Percentiles rank a stretch among this genome's conserved stretches.
Conservation (phyloP, 2,888 invertebrate species). For the Synergus gifuensis region DNA sequence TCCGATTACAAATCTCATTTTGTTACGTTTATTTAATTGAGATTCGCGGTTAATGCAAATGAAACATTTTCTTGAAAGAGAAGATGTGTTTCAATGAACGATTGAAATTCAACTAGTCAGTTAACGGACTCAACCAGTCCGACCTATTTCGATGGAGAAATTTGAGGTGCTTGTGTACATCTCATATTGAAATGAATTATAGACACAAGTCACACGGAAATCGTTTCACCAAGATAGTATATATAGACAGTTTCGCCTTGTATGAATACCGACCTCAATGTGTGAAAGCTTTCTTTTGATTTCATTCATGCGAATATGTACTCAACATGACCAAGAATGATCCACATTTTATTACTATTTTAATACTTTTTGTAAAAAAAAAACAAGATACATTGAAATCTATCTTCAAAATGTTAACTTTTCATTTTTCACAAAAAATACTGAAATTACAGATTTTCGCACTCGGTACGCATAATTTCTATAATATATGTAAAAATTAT, state of each 20-base stretch:
- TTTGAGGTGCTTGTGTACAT: conserved; percentile 52
- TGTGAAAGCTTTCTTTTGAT: neutral
- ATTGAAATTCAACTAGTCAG: conserved; percentile 67
- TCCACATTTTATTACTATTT: too few relatives aligned
- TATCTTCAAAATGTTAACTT: too few relatives aligned
- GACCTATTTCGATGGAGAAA: conserved; percentile 73
- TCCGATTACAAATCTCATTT: conserved; percentile 47
- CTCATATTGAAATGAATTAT: neutral
- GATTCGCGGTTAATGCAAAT: conserved; percentile 21
- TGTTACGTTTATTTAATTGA: conserved; percentile 1
- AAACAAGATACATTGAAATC: too few relatives aligned
- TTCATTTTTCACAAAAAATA: too few relatives aligned
- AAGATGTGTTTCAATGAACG: conserved; percentile 59
- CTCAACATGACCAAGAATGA: too few relatives aligned
- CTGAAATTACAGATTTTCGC: too few relatives aligned
- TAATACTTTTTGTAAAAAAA: too few relatives aligned
- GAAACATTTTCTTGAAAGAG: conserved; percentile 56
- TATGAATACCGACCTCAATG: neutral
- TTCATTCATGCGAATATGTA: neutral
- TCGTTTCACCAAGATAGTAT: neutral
- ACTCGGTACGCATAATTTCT: too few relatives aligned
- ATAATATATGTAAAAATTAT: too few relatives aligned
- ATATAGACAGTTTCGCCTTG: neutral
- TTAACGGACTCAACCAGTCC: conserved; percentile 66
- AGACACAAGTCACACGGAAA: neutral